Evolutionary conservation across 2,888 invertebrate genomes (phyloP).

Genomic region (Tyria jacobaeae): DNA sequence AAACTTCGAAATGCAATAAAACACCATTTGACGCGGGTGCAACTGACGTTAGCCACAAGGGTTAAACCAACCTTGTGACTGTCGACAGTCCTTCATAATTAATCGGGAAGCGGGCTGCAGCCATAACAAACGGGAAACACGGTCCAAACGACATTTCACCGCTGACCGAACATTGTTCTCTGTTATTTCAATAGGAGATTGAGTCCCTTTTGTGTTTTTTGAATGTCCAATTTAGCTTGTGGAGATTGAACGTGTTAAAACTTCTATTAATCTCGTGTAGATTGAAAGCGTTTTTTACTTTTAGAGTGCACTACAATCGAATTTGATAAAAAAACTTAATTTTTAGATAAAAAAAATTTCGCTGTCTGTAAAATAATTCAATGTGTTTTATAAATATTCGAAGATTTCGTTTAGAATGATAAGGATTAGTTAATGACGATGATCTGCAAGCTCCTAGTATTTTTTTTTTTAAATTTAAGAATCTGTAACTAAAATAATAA

Average conservation of each 20-base stretch:
- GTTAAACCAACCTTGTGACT: constrained; percentile 52
- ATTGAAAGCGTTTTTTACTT: constrained; percentile 29
- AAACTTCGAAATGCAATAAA: constrained; percentile 46
- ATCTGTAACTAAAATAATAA: background rate
- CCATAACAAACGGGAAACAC: constrained; percentile 52
- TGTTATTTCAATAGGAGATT: constrained; percentile 54
- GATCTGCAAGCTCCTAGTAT: background rate
- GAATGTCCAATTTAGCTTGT: constrained; percentile 46
- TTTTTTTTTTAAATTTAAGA: background rate
- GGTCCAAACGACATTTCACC: constrained; percentile 46
- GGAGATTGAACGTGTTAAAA: constrained; percentile 41
- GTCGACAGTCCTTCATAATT: constrained; percentile 60
- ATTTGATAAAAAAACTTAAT: background rate
- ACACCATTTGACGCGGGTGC: constrained; percentile 51
- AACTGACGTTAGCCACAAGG: constrained; percentile 56
- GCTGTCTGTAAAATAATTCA: background rate
- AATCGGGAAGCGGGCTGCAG: constrained; percentile 56
- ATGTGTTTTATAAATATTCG: background rate
- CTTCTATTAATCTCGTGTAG: constrained; percentile 28
- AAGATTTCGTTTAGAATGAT: no score
- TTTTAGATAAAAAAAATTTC: no score
- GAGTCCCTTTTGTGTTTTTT: constrained; percentile 53
- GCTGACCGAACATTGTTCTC: constrained; percentile 51
- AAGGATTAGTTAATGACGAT: no score
- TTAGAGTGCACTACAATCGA: constrained; percentile 14